Evolutionary conservation across 2,113 vertebrate genomes (phyloP).

Genomic region (Planiliza haematocheilus): DNA sequence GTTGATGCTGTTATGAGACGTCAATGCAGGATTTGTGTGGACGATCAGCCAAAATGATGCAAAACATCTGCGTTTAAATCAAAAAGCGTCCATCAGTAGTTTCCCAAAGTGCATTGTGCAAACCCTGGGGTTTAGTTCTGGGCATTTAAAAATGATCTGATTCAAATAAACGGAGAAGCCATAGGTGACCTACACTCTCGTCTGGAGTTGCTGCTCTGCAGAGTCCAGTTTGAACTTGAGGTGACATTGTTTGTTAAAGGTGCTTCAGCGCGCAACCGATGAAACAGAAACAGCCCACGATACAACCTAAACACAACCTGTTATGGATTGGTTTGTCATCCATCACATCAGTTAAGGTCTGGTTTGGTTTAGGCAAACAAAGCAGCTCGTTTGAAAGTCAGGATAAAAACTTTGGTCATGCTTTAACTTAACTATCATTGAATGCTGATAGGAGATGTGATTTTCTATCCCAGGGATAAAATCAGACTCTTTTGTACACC

Average conservation of each 20-base stretch:
- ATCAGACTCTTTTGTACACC: not conserved
- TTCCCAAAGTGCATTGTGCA: too few species aligned
- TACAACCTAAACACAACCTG: constrained; percentile 12
- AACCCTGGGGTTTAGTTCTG: too few species aligned
- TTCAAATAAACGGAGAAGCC: too few species aligned
- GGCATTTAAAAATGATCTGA: too few species aligned
- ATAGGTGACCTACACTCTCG: too few species aligned
- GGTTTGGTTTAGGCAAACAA: not conserved
- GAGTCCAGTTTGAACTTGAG: constrained; percentile 7
- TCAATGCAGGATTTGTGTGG: too few species aligned
- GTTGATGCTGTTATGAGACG: too few species aligned
- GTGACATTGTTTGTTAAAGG: constrained; percentile 5
- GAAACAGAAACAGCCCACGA: not conserved
- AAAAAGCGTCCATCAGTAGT: too few species aligned
- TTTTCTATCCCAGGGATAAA: not conserved
- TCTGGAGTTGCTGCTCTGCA: not conserved
- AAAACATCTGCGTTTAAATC: too few species aligned
- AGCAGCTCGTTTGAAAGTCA: not conserved
- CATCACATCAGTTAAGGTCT: not conserved
- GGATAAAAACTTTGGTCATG: not conserved
- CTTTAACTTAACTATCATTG: not conserved
- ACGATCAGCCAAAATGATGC: too few species aligned
- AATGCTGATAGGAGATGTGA: not conserved
- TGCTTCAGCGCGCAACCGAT: constrained; percentile 1
- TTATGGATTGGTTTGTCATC: not conserved